Conservation (phyloP, 1,140 invertebrate genomes). For the Atta texana region DNA sequence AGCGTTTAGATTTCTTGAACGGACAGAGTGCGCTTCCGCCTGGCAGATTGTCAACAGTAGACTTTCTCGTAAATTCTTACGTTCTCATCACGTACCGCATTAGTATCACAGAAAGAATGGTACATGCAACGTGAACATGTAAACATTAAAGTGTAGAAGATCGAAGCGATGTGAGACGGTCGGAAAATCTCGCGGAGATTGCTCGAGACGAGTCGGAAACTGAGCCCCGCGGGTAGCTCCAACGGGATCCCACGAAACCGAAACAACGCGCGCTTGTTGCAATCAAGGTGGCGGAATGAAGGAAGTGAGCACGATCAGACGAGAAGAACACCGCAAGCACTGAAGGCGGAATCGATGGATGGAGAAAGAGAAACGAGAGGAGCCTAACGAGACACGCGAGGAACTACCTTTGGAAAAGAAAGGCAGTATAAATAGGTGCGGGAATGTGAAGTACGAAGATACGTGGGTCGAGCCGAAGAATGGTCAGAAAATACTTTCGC, state of each 20-base stretch:
- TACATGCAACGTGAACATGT: background rate
- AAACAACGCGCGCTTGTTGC: conserved; percentile 55
- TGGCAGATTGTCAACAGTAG: conserved; percentile 43
- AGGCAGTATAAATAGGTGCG: conserved; percentile 34
- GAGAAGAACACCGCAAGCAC: conserved; percentile 29
- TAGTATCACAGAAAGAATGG: conserved; percentile 3
- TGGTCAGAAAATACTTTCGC: background rate
- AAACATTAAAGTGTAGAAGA: conserved; percentile 32
- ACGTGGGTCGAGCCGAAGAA: conserved; percentile 10
- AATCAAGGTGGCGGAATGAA: conserved; percentile 56
- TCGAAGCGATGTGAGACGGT: conserved; percentile 24
- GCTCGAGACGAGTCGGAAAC: conserved; percentile 36
- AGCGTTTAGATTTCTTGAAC: conserved; percentile 42
- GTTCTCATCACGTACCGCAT: conserved; percentile 23
- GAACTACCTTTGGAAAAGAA: conserved; percentile 30
- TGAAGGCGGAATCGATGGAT: conserved; percentile 35
- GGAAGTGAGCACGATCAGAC: conserved; percentile 17
- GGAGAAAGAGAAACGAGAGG: conserved; percentile 42
- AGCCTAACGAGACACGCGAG: conserved; percentile 55
- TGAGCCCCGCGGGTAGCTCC: conserved; percentile 34
- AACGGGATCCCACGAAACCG: conserved; percentile 47
- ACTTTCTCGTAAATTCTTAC: conserved; percentile 48
- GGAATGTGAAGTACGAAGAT: conserved; percentile 37
- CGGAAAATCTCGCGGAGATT: conserved; percentile 44
- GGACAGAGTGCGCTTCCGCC: conserved; percentile 19